Evolutionary conservation across 1,140 invertebrate genomes (phyloP), one percentile per base, ranked within the genome.

Genomic region (Hestina assimilis): DNA sequence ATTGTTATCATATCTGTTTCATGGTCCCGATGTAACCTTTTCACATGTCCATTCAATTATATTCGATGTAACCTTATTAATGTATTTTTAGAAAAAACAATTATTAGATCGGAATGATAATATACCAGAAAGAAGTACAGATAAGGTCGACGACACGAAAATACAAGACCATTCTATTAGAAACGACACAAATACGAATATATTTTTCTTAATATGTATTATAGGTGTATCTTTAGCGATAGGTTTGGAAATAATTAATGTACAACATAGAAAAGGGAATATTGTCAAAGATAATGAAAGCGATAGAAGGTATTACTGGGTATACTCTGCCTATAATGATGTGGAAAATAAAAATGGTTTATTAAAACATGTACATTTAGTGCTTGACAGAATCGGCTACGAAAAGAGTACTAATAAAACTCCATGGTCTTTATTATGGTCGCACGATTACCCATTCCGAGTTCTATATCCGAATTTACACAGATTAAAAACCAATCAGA

Each of bases 341-440:
- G 81, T 81, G 4, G 60, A 83, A 1, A 79, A 76, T 17, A 66
- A 40, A 61, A 72, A 77, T 20, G 81, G 93, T 0, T 91, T 96
- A 68, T 87, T 97, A 19, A 93, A 92, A 62, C 96, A 97, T 81
- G 94, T 97, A 0, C 92, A 93, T 64, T 89, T 91, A 3, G 92
- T 96, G 7, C 89, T 98, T 48, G 86, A 94, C 4, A 87, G 92
- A 64, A 79, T 96, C 5, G 96, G 96, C 0, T 97, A 93, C 72
- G 78, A 91, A 45, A 83, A 92, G 51, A 91, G 90, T 7, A 88
- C 84, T 4, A 90, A 92, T 50, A 79, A 90, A 5, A 85, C 89
- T 0, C 87, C 93, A n/a, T 98, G 96, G 96, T 92, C 95, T 75
- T 87, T 98, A 2, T 78, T 99, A 3, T 99, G 97, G 97, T 93